phyloP scores from a whole-genome alignment of 2,113 vertebrate species.

The Oryzias curvinotus region DNA sequence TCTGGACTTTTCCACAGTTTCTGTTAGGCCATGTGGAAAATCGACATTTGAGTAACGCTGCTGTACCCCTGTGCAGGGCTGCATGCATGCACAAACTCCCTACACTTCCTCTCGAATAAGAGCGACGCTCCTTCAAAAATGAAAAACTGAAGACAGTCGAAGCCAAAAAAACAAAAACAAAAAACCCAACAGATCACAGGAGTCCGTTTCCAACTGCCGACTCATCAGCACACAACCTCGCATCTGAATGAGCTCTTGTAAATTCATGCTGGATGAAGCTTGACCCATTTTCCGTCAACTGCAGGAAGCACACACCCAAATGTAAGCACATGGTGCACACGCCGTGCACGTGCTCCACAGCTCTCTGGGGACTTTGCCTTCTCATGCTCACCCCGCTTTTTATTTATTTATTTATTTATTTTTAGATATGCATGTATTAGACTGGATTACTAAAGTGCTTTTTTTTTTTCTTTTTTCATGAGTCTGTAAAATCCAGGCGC shows the following conservation, averaged over 20 bases:
- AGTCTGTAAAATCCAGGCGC: constrained; percentile 1
- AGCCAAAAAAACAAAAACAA: constrained; percentile 8
- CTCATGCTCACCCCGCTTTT: constrained; percentile 13
- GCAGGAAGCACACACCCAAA: constrained; percentile 30
- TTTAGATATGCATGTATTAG: constrained; percentile 25
- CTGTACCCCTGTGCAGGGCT: neutral
- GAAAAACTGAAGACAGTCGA: neutral
- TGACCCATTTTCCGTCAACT: constrained; percentile 57
- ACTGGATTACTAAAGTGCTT: constrained; percentile 18
- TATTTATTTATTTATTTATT: constrained; percentile 3
- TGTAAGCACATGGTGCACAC: neutral
- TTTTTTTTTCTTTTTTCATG: neutral
- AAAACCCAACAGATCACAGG: constrained; percentile 13
- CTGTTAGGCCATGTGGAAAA: neutral
- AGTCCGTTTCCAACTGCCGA: constrained; percentile 13
- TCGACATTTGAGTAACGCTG: constrained; percentile 13
- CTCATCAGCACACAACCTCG: constrained; percentile 8
- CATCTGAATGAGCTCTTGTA: constrained; percentile 31
- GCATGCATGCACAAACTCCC: neutral
- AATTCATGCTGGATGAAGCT: constrained; percentile 37
- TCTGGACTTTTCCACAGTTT: neutral
- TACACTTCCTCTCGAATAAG: neutral
- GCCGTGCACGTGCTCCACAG: neutral
- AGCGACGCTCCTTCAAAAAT: neutral
- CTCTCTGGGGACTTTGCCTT: constrained; percentile 18